Evolutionary conservation across 2,113 vertebrate genomes (phyloP).

Genomic region (Colius striatus): DNA sequence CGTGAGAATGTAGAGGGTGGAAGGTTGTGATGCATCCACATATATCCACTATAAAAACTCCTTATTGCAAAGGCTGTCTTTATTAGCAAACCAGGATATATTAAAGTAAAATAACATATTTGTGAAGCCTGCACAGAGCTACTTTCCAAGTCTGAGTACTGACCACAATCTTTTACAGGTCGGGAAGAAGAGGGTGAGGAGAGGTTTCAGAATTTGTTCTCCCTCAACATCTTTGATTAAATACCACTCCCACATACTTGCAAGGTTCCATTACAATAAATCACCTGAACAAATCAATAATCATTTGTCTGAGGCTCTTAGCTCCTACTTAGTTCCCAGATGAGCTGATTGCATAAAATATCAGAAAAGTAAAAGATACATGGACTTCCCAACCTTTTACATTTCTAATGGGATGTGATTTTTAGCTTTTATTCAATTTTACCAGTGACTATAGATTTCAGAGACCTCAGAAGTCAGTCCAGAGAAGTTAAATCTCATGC

Average conservation of each 20-base stretch:
- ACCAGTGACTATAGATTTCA: neutral
- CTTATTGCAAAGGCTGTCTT: neutral
- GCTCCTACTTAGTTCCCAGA: neutral
- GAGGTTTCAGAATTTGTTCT: neutral
- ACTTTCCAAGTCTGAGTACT: neutral
- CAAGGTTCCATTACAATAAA: neutral
- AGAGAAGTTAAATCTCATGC: neutral
- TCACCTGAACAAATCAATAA: neutral
- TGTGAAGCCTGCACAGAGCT: neutral
- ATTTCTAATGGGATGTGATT: neutral
- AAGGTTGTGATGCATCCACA: slow-evolving; percentile 38
- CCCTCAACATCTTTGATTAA: neutral
- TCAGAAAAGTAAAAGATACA: neutral
- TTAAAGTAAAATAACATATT: neutral
- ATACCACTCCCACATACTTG: neutral
- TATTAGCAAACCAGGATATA: neutral
- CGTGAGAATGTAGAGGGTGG: neutral
- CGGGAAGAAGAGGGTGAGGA: fast-evolving
- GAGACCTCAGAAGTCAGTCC: neutral
- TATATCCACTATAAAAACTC: slow-evolving; percentile 14
- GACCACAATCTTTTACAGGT: neutral
- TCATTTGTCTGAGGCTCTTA: neutral
- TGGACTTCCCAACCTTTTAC: neutral
- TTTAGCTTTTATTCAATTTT: neutral
- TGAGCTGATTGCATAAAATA: neutral